Base-by-base conservation (phyloP, 2,888 invertebrate species). In the Urechis unicinctus region DNA sequence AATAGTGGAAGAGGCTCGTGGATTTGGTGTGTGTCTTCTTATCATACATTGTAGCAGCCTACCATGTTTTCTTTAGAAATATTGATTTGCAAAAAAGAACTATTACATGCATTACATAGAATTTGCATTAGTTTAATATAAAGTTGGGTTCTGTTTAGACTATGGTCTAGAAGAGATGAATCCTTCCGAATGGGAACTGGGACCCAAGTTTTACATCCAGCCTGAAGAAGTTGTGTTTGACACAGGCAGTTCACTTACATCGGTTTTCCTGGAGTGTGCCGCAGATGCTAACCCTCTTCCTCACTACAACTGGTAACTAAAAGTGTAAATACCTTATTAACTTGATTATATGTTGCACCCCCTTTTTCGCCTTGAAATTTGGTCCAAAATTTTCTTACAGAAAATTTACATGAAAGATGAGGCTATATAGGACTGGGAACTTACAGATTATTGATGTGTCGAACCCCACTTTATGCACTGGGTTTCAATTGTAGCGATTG, bases 251-350 rank as follows among this genome's bases (percentile, higher is more conserved):
- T 43, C 56, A 9, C 36, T 52, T 36, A 56, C 55, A 13, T 54
- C 49, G 6, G 59, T 61, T 17, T 54, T 50, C 24, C 46, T 74
- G 21, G 69, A 63, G 85, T 63, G 70, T 59, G 51, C 58, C n/a
- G 72, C 70, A 0, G 51, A 55, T 21, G 67, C 61, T 4, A 56
- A 58, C 5, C 70, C 72, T 1, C 57, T 60, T 29, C 65, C 70
- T 1, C 49, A 44, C 0, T 72, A 69, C 50, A 30, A 44, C 25
- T 72, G 72, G 72, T 60, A 29, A 52, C 54, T 55, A 3, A 36
- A 21, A 5, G 30, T 48, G 24, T 25, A n/a, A 31, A 50, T 51
- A 9, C 26, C 3, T 3, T 28, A 26, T 22, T 31, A 24, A 6
- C 5, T 6, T 17, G 9, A 26, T 22, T 9, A 6, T 25, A 45